Evolutionary conservation across 2,113 vertebrate species (phyloP).

Genomic region (Ranitomeya variabilis): DNA sequence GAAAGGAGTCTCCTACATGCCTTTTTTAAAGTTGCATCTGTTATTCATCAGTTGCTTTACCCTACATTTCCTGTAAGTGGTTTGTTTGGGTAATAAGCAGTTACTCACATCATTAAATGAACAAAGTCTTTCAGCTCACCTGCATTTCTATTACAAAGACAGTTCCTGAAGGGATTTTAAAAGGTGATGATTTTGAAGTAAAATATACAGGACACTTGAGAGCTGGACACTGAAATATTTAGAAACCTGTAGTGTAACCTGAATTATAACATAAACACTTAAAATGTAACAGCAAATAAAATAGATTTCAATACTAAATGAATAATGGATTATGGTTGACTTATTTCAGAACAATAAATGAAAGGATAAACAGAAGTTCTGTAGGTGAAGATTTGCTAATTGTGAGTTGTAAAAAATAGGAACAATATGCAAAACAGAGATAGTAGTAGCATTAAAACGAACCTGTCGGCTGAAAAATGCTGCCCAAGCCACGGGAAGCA

Average conservation of each 20-base stretch:
- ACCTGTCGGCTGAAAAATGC: too few relatives aligned
- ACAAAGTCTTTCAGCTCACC: conserved; percentile 58
- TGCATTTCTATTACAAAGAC: conserved; percentile 55
- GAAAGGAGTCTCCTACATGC: conserved; percentile 50
- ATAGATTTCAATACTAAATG: not conserved
- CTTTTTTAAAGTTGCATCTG: conserved; percentile 53
- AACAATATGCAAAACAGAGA: not conserved
- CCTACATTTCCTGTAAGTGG: conserved; percentile 58
- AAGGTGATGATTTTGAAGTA: conserved; percentile 41
- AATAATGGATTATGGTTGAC: not conserved
- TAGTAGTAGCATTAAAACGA: too few relatives aligned
- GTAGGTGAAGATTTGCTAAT: not conserved
- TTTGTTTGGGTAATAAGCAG: conserved; percentile 58
- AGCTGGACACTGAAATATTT: conserved; percentile 3
- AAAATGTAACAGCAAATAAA: conserved; percentile 33
- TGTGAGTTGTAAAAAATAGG: not conserved
- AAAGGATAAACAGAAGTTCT: conserved; percentile 9
- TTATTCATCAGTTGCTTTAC: conserved; percentile 54
- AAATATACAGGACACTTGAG: conserved; percentile 21
- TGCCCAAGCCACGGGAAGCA: too few relatives aligned
- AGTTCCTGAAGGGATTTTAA: conserved; percentile 50
- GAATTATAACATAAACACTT: conserved; percentile 18
- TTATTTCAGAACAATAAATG: not conserved
- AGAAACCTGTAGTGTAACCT: conserved; percentile 9
- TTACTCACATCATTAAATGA: conserved; percentile 60